Percentiles rank a stretch among this genome's conserved stretches.
These are phyloP conservation scores for Xenops minutus DNA, from an alignment of 2,797 vertebrate genomes.

Conservation along the genomic window DNA sequence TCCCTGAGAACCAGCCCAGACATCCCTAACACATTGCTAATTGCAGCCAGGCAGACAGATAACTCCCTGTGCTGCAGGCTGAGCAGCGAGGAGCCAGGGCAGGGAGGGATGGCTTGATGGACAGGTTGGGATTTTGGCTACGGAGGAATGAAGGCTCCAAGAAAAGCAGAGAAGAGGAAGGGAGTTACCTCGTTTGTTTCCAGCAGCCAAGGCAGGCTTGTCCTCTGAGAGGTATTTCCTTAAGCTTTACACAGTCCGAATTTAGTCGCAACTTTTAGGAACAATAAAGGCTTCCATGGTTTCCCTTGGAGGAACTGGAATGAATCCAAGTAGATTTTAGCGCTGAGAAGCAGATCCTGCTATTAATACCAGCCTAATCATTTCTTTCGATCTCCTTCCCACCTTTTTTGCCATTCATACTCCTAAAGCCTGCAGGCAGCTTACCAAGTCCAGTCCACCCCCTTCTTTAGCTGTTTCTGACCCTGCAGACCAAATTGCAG, in stretches of 20 bases:
- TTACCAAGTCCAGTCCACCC: background rate
- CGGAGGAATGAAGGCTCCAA: background rate
- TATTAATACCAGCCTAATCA: conserved; percentile 17
- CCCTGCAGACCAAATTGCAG: background rate
- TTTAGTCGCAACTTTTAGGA: conserved; percentile 33
- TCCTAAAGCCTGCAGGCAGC: background rate
- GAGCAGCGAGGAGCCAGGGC: background rate
- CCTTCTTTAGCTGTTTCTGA: background rate
- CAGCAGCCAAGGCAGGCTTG: background rate
- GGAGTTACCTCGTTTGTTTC: conserved; percentile 43
- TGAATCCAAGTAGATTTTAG: background rate
- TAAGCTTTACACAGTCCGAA: background rate
- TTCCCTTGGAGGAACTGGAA: conserved; percentile 48
- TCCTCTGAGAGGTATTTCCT: conserved; percentile 55
- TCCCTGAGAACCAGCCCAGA: background rate
- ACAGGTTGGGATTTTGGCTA: background rate
- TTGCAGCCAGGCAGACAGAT: background rate
- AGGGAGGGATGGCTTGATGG: background rate
- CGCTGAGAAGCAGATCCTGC: conserved; percentile 25
- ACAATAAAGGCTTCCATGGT: conserved; percentile 32
- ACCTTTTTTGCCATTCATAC: background rate
- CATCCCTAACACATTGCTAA: background rate
- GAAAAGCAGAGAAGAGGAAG: conserved; percentile 38
- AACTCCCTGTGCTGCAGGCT: background rate
- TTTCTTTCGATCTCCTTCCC: conserved; percentile 5